phyloP scores from a whole-genome alignment of 1,140 invertebrate genomes.

The Atta texana region DNA sequence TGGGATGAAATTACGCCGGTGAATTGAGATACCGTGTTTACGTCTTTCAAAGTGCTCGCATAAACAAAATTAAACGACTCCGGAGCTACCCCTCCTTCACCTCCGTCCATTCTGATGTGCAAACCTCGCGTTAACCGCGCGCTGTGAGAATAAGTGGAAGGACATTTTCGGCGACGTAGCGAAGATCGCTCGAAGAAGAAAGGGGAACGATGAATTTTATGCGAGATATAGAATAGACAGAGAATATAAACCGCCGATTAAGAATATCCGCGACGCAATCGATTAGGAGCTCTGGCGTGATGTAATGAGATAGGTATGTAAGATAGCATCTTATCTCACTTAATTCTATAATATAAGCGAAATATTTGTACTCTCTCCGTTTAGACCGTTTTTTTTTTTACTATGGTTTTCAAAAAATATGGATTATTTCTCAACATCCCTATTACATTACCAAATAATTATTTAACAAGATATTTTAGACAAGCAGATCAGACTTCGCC shows the following conservation, averaged over 20 bases:
- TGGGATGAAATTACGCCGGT: slow-evolving; percentile 83
- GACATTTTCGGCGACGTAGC: slow-evolving; percentile 39
- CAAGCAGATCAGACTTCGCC: too few species aligned
- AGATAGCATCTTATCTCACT: not conserved
- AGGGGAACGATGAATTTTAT: slow-evolving; percentile 40
- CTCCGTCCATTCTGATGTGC: not conserved
- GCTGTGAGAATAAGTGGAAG: slow-evolving; percentile 35
- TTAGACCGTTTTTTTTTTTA: too few species aligned
- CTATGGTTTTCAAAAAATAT: too few species aligned
- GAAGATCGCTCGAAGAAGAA: slow-evolving; percentile 39
- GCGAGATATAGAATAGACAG: slow-evolving; percentile 1
- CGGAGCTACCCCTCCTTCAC: not conserved
- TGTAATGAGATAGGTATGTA: not conserved
- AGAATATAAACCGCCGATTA: slow-evolving; percentile 53
- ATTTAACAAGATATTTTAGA: too few species aligned
- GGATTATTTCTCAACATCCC: too few species aligned
- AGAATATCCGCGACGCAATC: slow-evolving; percentile 44
- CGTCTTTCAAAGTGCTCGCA: slow-evolving; percentile 84
- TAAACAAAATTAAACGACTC: slow-evolving; percentile 86
- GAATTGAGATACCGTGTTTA: slow-evolving; percentile 87
- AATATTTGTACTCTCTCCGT: too few species aligned
- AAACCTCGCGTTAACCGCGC: slow-evolving; percentile 42
- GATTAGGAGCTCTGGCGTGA: not conserved
- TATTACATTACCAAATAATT: too few species aligned
- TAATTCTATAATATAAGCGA: not conserved